Conservation (phyloP, 2,113 vertebrate species). For the Sciurus niger region DNA sequence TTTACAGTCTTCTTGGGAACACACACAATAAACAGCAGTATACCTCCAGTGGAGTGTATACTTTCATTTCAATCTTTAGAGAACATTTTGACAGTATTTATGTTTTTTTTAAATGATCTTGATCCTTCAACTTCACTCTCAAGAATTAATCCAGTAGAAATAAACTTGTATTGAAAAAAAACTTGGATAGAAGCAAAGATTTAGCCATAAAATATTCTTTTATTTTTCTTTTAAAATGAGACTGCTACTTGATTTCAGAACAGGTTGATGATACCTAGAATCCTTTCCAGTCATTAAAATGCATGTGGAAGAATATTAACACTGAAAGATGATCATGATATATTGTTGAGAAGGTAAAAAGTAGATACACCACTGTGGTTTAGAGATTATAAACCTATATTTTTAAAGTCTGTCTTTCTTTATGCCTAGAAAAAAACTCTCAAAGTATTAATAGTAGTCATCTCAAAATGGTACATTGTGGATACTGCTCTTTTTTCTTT, state of each 20-base stretch:
- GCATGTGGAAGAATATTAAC: neutral
- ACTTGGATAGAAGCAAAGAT: neutral
- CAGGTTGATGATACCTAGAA: neutral
- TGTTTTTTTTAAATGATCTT: neutral
- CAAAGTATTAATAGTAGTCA: neutral
- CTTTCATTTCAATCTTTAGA: slow-evolving; percentile 56
- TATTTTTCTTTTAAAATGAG: neutral
- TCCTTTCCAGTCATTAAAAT: slow-evolving; percentile 31
- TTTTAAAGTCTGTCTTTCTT: neutral
- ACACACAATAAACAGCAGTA: slow-evolving; percentile 28
- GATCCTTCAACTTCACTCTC: neutral
- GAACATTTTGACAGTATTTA: slow-evolving; percentile 20
- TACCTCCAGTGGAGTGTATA: neutral
- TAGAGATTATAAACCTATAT: neutral
- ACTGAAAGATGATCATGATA: neutral
- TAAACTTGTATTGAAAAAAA: neutral
- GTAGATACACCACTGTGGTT: neutral
- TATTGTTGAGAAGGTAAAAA: neutral
- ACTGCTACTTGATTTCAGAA: slow-evolving; percentile 55
- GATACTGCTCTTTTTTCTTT: neutral
- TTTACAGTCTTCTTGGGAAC: neutral
- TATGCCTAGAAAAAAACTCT: neutral
- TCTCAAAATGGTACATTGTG: neutral
- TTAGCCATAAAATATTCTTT: neutral
- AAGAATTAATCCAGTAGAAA: slow-evolving; percentile 59